phyloP scores from a whole-genome alignment of 2,797 vertebrate genomes.

The Linurgus olivaceus region DNA sequence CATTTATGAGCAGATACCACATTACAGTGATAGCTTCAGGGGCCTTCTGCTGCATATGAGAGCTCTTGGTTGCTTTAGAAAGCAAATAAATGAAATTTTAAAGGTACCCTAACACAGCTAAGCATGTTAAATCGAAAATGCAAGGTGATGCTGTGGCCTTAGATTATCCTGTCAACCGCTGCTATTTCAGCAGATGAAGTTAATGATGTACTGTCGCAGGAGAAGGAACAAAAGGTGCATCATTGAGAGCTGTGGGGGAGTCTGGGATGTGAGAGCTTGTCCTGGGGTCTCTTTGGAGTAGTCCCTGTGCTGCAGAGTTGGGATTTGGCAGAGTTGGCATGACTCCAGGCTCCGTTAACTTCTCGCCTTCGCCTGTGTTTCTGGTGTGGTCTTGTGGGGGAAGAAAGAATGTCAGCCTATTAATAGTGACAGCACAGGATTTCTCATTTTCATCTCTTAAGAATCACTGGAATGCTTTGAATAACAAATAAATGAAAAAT shows the following conservation, averaged over 20 bases:
- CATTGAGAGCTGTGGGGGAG: accelerated
- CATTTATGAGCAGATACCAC: neutral
- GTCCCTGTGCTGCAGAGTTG: neutral
- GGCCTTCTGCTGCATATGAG: neutral
- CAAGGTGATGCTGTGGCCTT: neutral
- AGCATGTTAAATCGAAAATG: neutral
- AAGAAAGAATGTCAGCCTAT: conserved; percentile 36
- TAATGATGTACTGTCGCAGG: neutral
- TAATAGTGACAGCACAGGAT: neutral
- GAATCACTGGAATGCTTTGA: conserved; percentile 30
- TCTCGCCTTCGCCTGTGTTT: neutral
- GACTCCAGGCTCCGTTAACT: neutral
- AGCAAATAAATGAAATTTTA: conserved; percentile 17
- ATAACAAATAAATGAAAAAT: neutral
- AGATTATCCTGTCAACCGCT: neutral
- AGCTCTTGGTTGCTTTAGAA: conserved; percentile 4
- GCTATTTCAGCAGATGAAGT: neutral
- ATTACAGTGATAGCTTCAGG: conserved; percentile 26
- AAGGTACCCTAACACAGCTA: neutral
- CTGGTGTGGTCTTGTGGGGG: conserved; percentile 10
- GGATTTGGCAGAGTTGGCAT: neutral
- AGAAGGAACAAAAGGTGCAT: neutral
- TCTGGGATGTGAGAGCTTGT: neutral
- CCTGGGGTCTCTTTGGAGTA: accelerated
- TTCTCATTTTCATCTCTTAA: conserved; percentile 33